Evolutionary conservation across 2,797 vertebrate species (phyloP).

Genomic region (Simalia tracyae): DNA sequence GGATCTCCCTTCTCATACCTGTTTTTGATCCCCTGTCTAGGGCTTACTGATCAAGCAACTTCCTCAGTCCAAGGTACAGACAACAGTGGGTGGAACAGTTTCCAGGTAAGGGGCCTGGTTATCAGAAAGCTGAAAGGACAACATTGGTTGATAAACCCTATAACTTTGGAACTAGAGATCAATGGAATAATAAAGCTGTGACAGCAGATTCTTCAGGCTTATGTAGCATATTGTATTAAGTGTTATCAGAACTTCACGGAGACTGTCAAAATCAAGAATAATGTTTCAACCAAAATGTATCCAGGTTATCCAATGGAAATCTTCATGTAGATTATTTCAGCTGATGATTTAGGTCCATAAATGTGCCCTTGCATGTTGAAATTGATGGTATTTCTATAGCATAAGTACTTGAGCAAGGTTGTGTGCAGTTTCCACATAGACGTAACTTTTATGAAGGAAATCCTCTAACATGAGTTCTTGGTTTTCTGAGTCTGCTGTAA

Average conservation of each 20-base stretch:
- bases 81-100: conserved; percentile 83
- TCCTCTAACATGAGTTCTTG: not conserved
- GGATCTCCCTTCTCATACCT: conserved; percentile 9
- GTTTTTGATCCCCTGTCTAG: conserved; percentile 64
- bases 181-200: not conserved
- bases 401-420: too few species aligned
- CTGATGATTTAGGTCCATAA: not conserved
- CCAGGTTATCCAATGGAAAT: not conserved
- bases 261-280: not conserved
- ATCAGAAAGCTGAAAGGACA: not conserved
- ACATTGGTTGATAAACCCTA: not conserved
- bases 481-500: not conserved
- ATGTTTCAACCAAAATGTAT: not conserved
- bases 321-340: not conserved
- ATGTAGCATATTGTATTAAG: not conserved
- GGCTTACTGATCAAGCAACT: conserved; percentile 84
- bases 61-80: conserved; percentile 76
- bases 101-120: conserved; percentile 78
- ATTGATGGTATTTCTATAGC: not conserved
- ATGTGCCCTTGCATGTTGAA: not conserved
- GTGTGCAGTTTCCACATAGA: not conserved
- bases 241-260: not conserved
- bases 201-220: not conserved
- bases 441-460: not conserved
- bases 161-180: not conserved